These are phyloP conservation scores for Kryphioiulus occultus DNA, from an alignment of 2,888 invertebrate species.

Conservation along the genomic window DNA sequence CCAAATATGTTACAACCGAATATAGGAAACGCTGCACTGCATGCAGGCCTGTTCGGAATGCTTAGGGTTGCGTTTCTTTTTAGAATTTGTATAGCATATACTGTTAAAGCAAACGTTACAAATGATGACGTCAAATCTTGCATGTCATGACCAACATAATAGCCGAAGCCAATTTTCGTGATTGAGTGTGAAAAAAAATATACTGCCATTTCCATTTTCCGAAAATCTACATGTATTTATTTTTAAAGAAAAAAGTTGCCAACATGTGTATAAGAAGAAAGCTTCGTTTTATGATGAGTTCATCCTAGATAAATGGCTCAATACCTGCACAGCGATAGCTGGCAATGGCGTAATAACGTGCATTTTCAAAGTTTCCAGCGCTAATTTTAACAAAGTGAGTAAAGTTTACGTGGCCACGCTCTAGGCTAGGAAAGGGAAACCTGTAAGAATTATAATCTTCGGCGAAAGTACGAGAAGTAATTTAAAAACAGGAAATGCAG, in stretches of 20 bases:
- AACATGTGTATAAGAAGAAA: background rate
- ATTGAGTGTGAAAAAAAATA: background rate
- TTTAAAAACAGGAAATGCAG: no score
- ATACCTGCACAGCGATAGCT: background rate
- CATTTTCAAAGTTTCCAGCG: background rate
- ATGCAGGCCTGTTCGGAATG: background rate
- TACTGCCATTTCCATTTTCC: background rate
- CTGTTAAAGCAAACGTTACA: background rate
- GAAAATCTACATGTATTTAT: background rate
- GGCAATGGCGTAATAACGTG: background rate
- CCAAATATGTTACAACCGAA: background rate
- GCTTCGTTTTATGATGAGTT: background rate
- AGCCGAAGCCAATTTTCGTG: constrained; percentile 17
- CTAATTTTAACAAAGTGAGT: background rate
- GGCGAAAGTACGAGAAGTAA: background rate
- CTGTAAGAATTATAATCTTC: background rate
- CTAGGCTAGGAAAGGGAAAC: background rate
- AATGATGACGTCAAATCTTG: constrained; percentile 3
- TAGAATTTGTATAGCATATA: background rate
- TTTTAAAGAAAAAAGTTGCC: background rate
- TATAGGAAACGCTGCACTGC: no score
- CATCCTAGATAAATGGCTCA: background rate
- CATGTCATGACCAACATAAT: constrained; percentile 16
- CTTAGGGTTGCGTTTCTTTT: background rate
- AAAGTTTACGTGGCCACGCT: background rate